A percentile compares a stretch with the other conserved stretches of the same genome.
Conservation (phyloP, 1,140 invertebrate genomes). For the Heliconius himera region DNA sequence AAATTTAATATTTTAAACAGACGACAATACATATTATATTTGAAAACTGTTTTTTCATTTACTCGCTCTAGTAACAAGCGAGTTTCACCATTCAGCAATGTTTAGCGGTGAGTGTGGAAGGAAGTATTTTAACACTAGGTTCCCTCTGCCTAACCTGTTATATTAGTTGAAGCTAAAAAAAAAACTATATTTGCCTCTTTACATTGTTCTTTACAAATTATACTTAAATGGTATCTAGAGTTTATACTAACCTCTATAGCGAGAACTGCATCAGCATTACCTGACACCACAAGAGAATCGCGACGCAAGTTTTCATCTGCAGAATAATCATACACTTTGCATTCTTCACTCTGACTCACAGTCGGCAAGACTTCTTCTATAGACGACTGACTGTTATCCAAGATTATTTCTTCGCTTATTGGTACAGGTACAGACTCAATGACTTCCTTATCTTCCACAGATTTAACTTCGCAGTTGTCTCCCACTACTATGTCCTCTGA, state of each 20-base stretch:
- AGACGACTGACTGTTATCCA: constrained; percentile 72
- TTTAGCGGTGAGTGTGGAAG: too few species aligned
- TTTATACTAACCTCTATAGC: constrained; percentile 66
- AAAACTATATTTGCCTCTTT: too few species aligned
- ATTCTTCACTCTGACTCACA: constrained; percentile 50
- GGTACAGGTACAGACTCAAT: constrained; percentile 42
- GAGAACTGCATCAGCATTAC: constrained; percentile 70
- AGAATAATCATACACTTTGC: constrained; percentile 71
- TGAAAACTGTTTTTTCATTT: too few species aligned
- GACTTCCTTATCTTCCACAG: constrained; percentile 50
- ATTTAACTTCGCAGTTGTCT: constrained; percentile 62
- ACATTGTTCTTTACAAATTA: too few species aligned
- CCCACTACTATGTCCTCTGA: constrained; percentile 76
- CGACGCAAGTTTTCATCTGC: constrained; percentile 65
- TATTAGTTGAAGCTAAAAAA: too few species aligned
- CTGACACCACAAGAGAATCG: constrained; percentile 60
- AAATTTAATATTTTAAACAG: too few species aligned
- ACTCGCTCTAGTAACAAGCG: too few species aligned
- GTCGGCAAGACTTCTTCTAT: constrained; percentile 49
- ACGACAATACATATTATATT: too few species aligned
- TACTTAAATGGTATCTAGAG: too few species aligned
- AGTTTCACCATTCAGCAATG: too few species aligned
- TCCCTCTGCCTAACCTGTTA: too few species aligned
- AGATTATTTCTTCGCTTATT: constrained; percentile 69
- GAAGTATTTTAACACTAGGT: too few species aligned